phyloP scores from a whole-genome alignment of 2,113 vertebrate species.

The Dryoscopus gambensis region DNA sequence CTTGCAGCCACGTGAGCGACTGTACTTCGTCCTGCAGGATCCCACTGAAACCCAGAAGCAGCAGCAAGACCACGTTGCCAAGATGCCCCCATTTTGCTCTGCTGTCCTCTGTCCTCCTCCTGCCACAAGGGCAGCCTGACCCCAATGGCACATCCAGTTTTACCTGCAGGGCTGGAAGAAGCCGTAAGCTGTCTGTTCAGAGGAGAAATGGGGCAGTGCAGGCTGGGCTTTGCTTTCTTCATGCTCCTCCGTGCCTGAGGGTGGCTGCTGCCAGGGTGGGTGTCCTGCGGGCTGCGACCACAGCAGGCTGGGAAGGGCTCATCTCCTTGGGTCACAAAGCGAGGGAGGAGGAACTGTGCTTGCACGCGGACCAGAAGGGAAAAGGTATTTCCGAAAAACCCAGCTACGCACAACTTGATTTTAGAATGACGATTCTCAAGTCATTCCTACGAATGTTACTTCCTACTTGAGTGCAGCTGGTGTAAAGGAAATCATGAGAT shows the following conservation, averaged over 20 bases:
- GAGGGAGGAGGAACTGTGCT: neutral
- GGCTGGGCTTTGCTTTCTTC: neutral
- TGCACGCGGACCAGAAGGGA: neutral
- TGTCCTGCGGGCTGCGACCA: neutral
- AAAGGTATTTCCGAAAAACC: neutral
- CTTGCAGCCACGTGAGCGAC: neutral
- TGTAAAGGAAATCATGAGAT: slow-evolving; percentile 18
- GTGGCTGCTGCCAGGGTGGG: neutral
- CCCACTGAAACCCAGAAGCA: neutral
- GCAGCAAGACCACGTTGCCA: neutral
- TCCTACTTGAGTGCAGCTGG: neutral
- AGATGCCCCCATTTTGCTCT: rapidly evolving
- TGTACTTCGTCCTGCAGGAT: neutral
- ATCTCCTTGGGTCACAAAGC: neutral
- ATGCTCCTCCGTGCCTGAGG: rapidly evolving
- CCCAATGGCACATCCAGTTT: neutral
- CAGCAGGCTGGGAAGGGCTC: neutral
- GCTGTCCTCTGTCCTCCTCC: neutral
- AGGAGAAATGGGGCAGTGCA: neutral
- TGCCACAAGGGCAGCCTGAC: neutral
- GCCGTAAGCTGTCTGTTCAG: neutral
- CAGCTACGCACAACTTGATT: neutral
- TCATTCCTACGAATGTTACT: neutral
- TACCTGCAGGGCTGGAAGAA: neutral
- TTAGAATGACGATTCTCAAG: neutral